Percentiles rank a stretch among this genome's conserved stretches.
These are phyloP conservation scores for Passer domesticus DNA, from an alignment of 2,113 vertebrate genomes.

Conservation along the genomic window DNA sequence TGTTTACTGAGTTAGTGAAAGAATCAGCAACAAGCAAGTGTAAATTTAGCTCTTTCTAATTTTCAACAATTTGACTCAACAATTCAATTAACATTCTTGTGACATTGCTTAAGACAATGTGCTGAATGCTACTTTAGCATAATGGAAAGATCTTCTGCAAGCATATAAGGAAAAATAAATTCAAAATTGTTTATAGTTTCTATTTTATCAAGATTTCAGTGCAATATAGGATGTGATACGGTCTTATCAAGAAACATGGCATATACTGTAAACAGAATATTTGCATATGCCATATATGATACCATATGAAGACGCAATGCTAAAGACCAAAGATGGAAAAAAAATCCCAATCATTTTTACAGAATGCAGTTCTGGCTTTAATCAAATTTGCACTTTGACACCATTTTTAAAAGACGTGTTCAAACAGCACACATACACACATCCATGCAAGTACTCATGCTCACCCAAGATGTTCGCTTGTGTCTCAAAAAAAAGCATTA, in stretches of 20 bases:
- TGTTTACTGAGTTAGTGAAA: neutral
- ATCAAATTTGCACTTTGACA: neutral
- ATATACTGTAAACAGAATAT: neutral
- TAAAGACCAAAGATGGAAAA: neutral
- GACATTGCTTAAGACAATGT: neutral
- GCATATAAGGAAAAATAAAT: neutral
- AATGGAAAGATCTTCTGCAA: neutral
- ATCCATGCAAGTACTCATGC: neutral
- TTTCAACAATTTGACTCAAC: neutral
- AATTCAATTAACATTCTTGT: neutral
- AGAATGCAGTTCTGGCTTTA: neutral
- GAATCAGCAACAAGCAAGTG: neutral
- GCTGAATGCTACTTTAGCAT: neutral
- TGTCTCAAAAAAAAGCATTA: neutral
- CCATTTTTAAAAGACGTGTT: neutral
- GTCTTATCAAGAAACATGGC: neutral
- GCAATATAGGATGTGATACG: neutral
- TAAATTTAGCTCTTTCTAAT: neutral
- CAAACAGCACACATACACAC: neutral
- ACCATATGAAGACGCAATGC: neutral
- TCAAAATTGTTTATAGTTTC: accelerated
- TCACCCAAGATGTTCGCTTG: neutral
- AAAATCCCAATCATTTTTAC: neutral
- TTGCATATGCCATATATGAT: neutral
- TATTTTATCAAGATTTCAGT: neutral